Evolutionary conservation across 2,113 vertebrate genomes (phyloP).

Genomic region (Pantherophis guttatus): DNA sequence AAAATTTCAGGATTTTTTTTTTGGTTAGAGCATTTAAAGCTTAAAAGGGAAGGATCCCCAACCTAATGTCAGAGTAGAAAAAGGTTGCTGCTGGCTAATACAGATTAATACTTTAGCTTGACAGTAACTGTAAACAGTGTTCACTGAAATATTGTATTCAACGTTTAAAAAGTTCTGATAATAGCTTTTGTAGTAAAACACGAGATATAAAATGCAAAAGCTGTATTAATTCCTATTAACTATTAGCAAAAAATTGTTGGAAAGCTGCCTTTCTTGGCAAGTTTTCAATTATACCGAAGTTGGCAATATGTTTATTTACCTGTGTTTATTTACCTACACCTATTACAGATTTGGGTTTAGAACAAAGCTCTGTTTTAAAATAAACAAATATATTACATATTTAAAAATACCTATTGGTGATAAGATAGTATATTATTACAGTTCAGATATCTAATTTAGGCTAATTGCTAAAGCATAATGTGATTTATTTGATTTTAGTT

Average conservation of each 20-base stretch:
- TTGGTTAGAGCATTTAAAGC: not conserved
- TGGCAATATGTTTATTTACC: not conserved
- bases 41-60: not conserved
- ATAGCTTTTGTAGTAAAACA: not conserved
- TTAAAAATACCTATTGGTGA: not conserved
- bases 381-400: not conserved
- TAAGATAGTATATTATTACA: not conserved
- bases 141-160: not conserved
- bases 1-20: no score
- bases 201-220: not conserved
- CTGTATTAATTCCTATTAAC: not conserved
- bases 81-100: not conserved
- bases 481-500: not conserved
- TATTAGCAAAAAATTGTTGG: not conserved
- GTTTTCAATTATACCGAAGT: not conserved
- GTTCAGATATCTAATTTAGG: not conserved
- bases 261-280: not conserved
- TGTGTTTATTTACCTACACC: not conserved
- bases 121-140: not conserved
- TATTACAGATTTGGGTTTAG: not conserved
- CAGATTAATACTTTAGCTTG: not conserved
- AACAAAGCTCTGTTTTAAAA: not conserved
- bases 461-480: not conserved
- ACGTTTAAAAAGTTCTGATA: not conserved
- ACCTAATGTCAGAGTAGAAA: not conserved